These are phyloP conservation scores for Melieria picta DNA, from an alignment of 2,888 invertebrate genomes.

Conservation along the genomic window DNA sequence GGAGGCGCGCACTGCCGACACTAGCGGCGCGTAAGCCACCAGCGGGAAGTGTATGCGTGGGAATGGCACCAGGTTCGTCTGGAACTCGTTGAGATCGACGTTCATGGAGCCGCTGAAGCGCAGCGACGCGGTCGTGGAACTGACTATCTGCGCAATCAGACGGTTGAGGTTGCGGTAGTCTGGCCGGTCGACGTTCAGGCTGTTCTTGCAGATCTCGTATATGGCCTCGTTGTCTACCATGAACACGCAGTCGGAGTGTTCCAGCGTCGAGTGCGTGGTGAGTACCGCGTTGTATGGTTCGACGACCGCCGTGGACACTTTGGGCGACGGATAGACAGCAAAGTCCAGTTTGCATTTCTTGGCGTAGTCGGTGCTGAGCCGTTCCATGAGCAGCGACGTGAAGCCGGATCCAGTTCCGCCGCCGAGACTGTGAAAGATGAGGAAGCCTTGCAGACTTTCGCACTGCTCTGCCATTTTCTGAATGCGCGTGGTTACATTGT, in stretches of 20 bases:
- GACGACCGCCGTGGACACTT: constrained; percentile 91
- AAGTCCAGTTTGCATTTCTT: constrained; percentile 91
- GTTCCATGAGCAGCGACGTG: constrained; percentile 87
- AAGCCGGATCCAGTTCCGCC: constrained; percentile 91
- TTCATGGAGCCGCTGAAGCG: constrained; percentile 90
- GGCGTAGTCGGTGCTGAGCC: constrained; percentile 82
- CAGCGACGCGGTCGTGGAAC: constrained; percentile 87
- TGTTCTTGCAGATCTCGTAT: constrained; percentile 89
- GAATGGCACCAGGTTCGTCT: constrained; percentile 91
- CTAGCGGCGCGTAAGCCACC: constrained; percentile 62
- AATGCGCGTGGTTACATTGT: constrained; percentile 79
- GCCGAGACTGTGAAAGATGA: constrained; percentile 89
- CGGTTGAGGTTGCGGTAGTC: constrained; percentile 77
- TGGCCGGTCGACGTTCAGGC: constrained; percentile 80
- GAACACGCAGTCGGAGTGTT: constrained; percentile 90
- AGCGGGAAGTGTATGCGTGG: constrained; percentile 81
- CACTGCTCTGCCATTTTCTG: constrained; percentile 85
- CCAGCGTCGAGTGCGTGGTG: constrained; percentile 89
- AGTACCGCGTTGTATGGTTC: constrained; percentile 94
- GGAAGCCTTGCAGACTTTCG: constrained; percentile 83
- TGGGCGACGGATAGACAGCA: constrained; percentile 91
- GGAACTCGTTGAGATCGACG: constrained; percentile 89
- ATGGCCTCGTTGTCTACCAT: constrained; percentile 97
- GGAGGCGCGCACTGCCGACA: constrained; percentile 55
- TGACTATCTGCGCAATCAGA: constrained; percentile 80